Conservation (phyloP, 2,888 invertebrate genomes). For the Pasiphila rectangulata region DNA sequence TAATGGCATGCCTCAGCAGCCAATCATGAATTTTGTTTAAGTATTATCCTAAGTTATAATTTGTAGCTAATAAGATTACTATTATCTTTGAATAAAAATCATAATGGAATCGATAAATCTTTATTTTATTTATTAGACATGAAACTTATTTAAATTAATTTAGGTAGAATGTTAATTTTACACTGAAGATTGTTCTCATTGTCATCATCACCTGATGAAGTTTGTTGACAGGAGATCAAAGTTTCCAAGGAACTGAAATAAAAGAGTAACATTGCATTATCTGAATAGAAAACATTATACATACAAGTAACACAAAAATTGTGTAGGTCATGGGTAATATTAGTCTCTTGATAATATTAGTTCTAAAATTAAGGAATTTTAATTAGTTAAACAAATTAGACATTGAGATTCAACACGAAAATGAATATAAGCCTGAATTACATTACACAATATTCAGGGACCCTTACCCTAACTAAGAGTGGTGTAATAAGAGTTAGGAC, state of each 20-base stretch:
- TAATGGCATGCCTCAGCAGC: slow-evolving; percentile 94
- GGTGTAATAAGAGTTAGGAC: too few relatives aligned
- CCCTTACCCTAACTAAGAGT: too few relatives aligned
- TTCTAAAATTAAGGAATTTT: too few relatives aligned
- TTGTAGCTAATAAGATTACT: slow-evolving; percentile 38
- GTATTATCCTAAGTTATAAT: slow-evolving; percentile 38
- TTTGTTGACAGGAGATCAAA: slow-evolving; percentile 54
- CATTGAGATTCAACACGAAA: too few relatives aligned
- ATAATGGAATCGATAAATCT: slow-evolving; percentile 31
- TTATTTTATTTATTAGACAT: slow-evolving; percentile 61
- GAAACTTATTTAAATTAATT: slow-evolving; percentile 70
- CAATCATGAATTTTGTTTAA: slow-evolving; percentile 66
- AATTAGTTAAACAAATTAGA: slow-evolving; percentile 14
- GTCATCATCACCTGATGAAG: slow-evolving; percentile 56
- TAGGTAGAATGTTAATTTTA: slow-evolving; percentile 78
- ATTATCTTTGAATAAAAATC: slow-evolving; percentile 28
- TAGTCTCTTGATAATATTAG: too few relatives aligned
- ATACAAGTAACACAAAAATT: too few relatives aligned
- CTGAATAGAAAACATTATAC: too few relatives aligned
- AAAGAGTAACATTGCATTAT: too few relatives aligned
- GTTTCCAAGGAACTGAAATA: slow-evolving; percentile 69
- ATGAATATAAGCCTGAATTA: too few relatives aligned
- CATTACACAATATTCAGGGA: too few relatives aligned
- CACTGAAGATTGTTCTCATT: slow-evolving; percentile 77
- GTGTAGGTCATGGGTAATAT: too few relatives aligned